Evolutionary conservation across 1,140 invertebrate species (phyloP), one percentile per base, ranked within the genome.

Genomic region (Cylas formicarius): DNA sequence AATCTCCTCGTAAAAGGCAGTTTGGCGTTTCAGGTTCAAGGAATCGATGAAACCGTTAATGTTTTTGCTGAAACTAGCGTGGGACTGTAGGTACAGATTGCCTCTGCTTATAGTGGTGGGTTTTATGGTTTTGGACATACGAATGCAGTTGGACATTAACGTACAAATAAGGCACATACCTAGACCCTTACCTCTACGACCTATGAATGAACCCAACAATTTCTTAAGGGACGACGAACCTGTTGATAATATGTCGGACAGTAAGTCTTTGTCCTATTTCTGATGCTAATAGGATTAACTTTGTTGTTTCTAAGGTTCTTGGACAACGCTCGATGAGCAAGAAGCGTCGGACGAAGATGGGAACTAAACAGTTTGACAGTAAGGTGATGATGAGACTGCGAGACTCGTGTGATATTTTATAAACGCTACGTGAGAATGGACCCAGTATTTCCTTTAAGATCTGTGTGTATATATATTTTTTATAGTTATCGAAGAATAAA

Each of bases 61-160:
- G 13, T 73, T 73, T 53, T 54, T 73, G 2, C 63, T 70, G 10
- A 69, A 72, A 39, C 53, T 73, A 39, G 71, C 71, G 10, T 73
- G 68, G 67, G 68, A 68, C 35, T 67, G 66, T 40, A 65, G 70
- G 18, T 53, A 68, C 21, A 65, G 68, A 13, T 60, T 73, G 34
- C 71, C 71, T 3, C 52, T 72, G 8, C 46, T 73, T 13, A 66
- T 73, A 14, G 67, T 67, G 4, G 64, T 71, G 23, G 65, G 62
- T 16, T 72, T 72, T 49, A 62, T 73, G 47, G 61, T 65, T 0
- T 64, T 72, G 50, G 70, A 73, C 44, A 66, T 73, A 8, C 60
- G 71, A 14, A 61, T 72, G 53, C 70, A 72, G 47, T 64, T 73
- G 9, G 70, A 73, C 49, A 69, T 73, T 16, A 71, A 71, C 31